Evolutionary conservation across 1,140 invertebrate species (phyloP).

Genomic region (Psix sp.): DNA sequence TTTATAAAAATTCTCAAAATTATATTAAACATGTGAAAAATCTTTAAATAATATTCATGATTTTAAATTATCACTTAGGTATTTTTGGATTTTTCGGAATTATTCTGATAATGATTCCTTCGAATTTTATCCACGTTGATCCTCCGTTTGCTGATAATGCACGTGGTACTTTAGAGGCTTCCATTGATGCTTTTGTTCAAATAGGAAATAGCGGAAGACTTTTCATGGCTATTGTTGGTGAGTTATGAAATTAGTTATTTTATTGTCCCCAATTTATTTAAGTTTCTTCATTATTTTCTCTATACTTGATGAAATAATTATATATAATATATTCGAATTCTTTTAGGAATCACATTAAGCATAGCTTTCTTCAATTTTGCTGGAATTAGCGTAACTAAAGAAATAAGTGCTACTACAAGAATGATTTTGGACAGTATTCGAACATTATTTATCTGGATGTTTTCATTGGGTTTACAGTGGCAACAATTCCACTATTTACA

Average conservation of each 20-base stretch:
- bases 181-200: slow-evolving; percentile 89
- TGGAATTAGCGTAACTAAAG: slow-evolving; percentile 96
- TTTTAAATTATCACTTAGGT: slow-evolving; percentile 77
- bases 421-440: slow-evolving; percentile 94
- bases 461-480: slow-evolving; percentile 85
- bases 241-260: not conserved
- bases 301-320: not conserved
- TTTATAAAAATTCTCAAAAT: too few relatives aligned
- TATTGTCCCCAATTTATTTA: not conserved
- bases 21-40: too few relatives aligned
- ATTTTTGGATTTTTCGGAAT: slow-evolving; percentile 91
- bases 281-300: too few relatives aligned
- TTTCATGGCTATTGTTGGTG: slow-evolving; percentile 82
- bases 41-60: too few relatives aligned
- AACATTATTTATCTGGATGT: slow-evolving; percentile 92
- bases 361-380: slow-evolving; percentile 98
- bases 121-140: slow-evolving; percentile 88
- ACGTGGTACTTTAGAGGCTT: slow-evolving; percentile 89
- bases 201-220: slow-evolving; percentile 83
- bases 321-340: slow-evolving; percentile 14
- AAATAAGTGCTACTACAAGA: slow-evolving; percentile 92
- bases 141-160: slow-evolving; percentile 88
- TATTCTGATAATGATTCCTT: slow-evolving; percentile 85
- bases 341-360: slow-evolving; percentile 89
- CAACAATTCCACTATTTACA: slow-evolving; percentile 90